Evolutionary conservation across 2,113 vertebrate genomes (phyloP).

Genomic region (Chamaetylas fuelleborni): DNA sequence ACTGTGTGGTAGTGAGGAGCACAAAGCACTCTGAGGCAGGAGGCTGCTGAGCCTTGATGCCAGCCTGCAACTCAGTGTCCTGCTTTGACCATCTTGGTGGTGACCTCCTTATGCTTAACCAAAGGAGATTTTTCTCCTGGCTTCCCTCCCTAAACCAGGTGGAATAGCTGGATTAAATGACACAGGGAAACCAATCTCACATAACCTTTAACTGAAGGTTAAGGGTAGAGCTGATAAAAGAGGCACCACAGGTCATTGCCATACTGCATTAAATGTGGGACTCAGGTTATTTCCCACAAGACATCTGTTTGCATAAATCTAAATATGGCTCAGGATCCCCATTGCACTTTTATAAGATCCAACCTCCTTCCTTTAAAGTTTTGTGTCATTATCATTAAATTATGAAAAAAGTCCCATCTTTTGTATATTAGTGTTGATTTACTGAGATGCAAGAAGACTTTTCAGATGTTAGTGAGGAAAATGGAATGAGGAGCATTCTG

Average conservation of each 20-base stretch:
- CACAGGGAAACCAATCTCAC: neutral
- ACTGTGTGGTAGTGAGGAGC: neutral
- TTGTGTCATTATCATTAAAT: neutral
- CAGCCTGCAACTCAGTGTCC: neutral
- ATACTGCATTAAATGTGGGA: neutral
- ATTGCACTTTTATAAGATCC: neutral
- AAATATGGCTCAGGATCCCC: neutral
- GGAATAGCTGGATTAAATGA: neutral
- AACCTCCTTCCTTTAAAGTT: neutral
- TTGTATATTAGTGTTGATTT: neutral
- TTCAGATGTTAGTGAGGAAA: neutral
- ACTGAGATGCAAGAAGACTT: neutral
- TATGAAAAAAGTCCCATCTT: neutral
- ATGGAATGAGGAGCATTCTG: neutral
- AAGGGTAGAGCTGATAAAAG: neutral
- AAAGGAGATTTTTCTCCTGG: neutral
- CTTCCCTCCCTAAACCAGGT: neutral
- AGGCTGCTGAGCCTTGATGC: neutral
- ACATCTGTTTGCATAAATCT: neutral
- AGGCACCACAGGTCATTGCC: neutral
- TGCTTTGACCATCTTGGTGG: neutral
- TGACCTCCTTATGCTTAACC: neutral
- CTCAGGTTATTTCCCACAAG: neutral
- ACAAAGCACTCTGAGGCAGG: neutral
- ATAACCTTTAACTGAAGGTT: neutral